Percentiles rank a stretch among this genome's conserved stretches.
phyloP scores from a whole-genome alignment of 1,140 invertebrate genomes.

The Triops longicaudatus region DNA sequence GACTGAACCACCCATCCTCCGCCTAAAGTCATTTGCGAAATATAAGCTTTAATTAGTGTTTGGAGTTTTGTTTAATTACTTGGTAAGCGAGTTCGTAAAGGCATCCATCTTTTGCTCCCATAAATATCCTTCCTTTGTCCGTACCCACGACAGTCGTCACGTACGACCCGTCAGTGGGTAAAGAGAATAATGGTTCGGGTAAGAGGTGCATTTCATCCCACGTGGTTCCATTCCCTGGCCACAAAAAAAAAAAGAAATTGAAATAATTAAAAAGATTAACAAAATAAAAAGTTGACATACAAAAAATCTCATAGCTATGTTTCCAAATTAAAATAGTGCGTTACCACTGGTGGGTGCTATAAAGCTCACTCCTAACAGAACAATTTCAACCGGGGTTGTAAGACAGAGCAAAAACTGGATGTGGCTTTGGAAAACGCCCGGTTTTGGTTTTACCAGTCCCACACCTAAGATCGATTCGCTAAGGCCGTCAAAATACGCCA shows the following conservation, averaged over 20 bases:
- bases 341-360: conserved; percentile 44
- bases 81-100: conserved; percentile 94
- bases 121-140: conserved; percentile 78
- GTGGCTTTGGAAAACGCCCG: conserved; percentile 76
- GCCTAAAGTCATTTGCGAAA: conserved; percentile 38
- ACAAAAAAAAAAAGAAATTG: neutral
- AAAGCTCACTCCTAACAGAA: conserved; percentile 72
- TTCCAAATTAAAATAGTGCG: no score
- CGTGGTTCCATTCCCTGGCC: conserved; percentile 26
- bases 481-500: conserved; percentile 86
- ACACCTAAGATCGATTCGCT: conserved; percentile 82
- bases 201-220: conserved; percentile 80
- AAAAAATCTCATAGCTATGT: neutral
- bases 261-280: no score
- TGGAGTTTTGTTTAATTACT: conserved; percentile 43
- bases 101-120: conserved; percentile 88
- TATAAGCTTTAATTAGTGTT: neutral
- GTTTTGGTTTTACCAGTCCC: conserved; percentile 73
- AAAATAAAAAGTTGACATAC: no score
- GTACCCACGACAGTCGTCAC: conserved; percentile 76
- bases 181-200: conserved; percentile 83
- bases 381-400: conserved; percentile 86
- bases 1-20: conserved; percentile 79
- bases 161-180: conserved; percentile 83
- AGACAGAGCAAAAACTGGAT: conserved; percentile 87